phyloP scores from a whole-genome alignment of 2,888 invertebrate genomes.

The Pollenia labialis region DNA sequence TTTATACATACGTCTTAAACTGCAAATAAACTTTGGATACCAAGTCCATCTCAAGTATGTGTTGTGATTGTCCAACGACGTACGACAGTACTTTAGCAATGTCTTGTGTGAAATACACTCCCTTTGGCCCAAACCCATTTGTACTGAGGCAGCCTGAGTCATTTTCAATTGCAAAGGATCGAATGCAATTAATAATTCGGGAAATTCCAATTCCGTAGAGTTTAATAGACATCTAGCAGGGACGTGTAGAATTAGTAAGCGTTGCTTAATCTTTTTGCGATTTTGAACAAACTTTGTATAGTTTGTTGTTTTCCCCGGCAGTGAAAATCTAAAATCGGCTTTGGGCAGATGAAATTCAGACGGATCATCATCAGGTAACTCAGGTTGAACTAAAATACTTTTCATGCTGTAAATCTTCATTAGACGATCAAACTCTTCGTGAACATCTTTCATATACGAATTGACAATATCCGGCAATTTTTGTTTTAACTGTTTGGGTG shows the following conservation, averaged over 20 bases:
- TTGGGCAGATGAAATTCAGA: slow-evolving; percentile 82
- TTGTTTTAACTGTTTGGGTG: slow-evolving; percentile 85
- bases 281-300: slow-evolving; percentile 86
- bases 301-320: slow-evolving; percentile 87
- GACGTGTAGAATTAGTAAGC: slow-evolving; percentile 87
- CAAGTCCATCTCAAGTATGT: slow-evolving; percentile 83
- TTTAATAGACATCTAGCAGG: slow-evolving; percentile 85
- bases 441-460: slow-evolving; percentile 85
- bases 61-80: slow-evolving; percentile 81
- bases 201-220: slow-evolving; percentile 82
- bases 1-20: slow-evolving; percentile 80
- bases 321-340: slow-evolving; percentile 85
- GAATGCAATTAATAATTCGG: slow-evolving; percentile 78
- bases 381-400: slow-evolving; percentile 87
- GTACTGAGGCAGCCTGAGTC: slow-evolving; percentile 50
- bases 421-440: slow-evolving; percentile 86
- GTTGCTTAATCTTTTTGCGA: slow-evolving; percentile 85
- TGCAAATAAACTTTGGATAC: slow-evolving; percentile 83
- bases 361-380: slow-evolving; percentile 84
- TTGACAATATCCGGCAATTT: slow-evolving; percentile 86
- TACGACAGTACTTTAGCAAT: slow-evolving; percentile 78
- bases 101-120: slow-evolving; percentile 78
- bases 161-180: slow-evolving; percentile 77
- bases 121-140: slow-evolving; percentile 78
- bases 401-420: slow-evolving; percentile 88